Percentiles rank a stretch among this genome's conserved stretches.
These are phyloP conservation scores for Drosophila aff. DNA, from an alignment of 1,140 invertebrate species.

Conservation along the genomic window DNA sequence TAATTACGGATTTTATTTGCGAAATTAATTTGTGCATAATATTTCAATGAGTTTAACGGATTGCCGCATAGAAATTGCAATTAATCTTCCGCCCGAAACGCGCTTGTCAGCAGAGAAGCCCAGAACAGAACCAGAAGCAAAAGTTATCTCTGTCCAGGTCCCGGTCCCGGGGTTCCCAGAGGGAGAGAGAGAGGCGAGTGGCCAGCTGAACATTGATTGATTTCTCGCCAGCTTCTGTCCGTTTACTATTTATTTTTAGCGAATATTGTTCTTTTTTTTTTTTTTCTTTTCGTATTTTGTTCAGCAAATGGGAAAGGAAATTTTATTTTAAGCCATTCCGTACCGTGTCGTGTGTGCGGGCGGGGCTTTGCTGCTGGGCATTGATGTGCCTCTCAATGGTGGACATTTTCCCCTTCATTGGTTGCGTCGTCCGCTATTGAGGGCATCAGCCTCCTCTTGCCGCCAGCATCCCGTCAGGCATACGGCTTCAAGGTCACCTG, in stretches of 20 bases:
- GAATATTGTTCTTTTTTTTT: conserved; percentile 36
- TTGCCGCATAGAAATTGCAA: conserved; percentile 73
- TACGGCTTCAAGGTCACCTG: conserved; percentile 22
- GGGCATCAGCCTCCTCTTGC: background rate
- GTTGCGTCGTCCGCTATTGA: conserved; percentile 60
- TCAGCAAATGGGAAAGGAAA: conserved; percentile 19
- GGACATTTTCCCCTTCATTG: conserved; percentile 65
- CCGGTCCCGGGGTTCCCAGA: background rate
- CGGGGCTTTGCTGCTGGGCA: background rate
- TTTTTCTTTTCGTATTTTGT: background rate
- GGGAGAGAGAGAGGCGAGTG: conserved; percentile 5
- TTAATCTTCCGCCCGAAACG: conserved; percentile 57
- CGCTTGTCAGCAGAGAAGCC: conserved; percentile 16
- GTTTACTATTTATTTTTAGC: conserved; percentile 71
- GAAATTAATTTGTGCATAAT: conserved; percentile 79
- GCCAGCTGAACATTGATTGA: conserved; percentile 71
- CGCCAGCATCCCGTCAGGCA: background rate
- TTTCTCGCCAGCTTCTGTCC: conserved; percentile 68
- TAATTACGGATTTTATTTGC: conserved; percentile 62
- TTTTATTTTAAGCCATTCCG: conserved; percentile 63
- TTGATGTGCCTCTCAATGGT: background rate
- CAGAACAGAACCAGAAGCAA: background rate
- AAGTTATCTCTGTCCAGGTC: conserved; percentile 3
- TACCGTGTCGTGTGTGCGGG: conserved; percentile 1
- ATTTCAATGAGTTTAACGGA: conserved; percentile 78